These are phyloP conservation scores for Mesembrinibis cayennensis DNA, from an alignment of 2,113 vertebrate genomes.

Conservation along the genomic window DNA sequence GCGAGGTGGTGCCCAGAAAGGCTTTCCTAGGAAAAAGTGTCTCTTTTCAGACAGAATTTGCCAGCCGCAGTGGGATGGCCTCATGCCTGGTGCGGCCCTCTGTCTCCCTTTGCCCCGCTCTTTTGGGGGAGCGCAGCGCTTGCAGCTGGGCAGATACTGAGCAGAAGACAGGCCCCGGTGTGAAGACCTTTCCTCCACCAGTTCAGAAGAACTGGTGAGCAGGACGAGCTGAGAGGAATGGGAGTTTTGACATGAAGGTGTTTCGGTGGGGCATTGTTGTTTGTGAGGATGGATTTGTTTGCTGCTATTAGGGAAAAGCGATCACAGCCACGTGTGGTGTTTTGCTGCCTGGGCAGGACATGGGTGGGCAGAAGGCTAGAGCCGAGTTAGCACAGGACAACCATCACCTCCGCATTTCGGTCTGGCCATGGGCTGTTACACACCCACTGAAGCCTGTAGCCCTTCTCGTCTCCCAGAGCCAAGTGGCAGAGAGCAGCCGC, in stretches of 20 bases:
- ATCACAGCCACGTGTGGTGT: accelerated
- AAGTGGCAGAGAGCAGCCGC: not conserved
- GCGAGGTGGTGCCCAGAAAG: not conserved
- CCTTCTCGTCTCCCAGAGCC: accelerated
- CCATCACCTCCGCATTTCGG: not conserved
- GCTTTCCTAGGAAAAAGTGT: not conserved
- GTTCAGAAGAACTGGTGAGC: not conserved
- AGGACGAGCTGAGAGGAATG: accelerated
- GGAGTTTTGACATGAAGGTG: not conserved
- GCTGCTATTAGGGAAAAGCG: not conserved
- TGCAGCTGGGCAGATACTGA: not conserved
- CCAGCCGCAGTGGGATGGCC: not conserved
- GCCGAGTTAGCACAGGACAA: not conserved
- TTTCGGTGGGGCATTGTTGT: not conserved
- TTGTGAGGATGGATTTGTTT: not conserved
- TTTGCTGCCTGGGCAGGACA: not conserved
- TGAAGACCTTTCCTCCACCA: not conserved
- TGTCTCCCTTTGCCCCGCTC: not conserved
- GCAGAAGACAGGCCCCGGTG: accelerated
- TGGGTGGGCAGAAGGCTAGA: not conserved
- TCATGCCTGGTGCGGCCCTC: not conserved
- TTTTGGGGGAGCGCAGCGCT: not conserved
- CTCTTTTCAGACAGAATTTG: not conserved
- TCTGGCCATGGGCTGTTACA: not conserved
- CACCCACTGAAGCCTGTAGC: not conserved